Base-by-base conservation (phyloP, 2,113 vertebrate genomes). In the Dipodomys ordii region DNA sequence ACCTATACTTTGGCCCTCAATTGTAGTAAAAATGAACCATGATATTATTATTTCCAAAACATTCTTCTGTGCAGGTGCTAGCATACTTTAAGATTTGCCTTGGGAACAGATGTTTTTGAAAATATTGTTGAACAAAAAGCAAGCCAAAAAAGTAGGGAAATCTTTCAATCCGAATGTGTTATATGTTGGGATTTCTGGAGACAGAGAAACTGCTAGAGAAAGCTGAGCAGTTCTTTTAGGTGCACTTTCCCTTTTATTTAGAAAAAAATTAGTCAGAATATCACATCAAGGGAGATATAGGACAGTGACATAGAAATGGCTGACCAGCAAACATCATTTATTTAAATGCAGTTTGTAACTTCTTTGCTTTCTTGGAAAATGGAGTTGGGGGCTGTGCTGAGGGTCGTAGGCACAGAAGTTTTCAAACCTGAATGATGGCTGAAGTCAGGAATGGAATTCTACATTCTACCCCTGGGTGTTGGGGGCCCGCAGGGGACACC, bases 21-120 rank as follows among this genome's bases (percentile, higher is more conserved):
- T 91, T 92, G 30, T 83, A 79, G 82, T 96, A 76, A 94, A 94
- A 91, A 79, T 74, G 78, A 96, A 71, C 82, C 32, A 77, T 12
- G 72, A 46, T 88, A 83, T 80, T 82, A 80, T 94, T 93, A 90
- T 71, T 93, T 95, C 82, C 20, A 39, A 87, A 94, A 89, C 87
- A 91, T 89, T 46, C 92, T 67, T 72, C 60, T 67, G 32, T 89
- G 39, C 92, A 93, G 92, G 85, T 93, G 93, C 88, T 83, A 35
- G 28, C 90, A 57, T 76, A 81, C 25, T 94, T 44, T 69, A 28
- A 74, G 87, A 72, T 86, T 81, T 93, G 49, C 85, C 65, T 90
- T 87, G 74, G 81, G 69, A 92, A 20, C 69, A 90, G 87, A 86
- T 80, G 87, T 94, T 94, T 93, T 53, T 91, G 30, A 88, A 94